phyloP scores from a whole-genome alignment of 1,140 invertebrate species.

The Cyrtorhinus lividipennis region DNA sequence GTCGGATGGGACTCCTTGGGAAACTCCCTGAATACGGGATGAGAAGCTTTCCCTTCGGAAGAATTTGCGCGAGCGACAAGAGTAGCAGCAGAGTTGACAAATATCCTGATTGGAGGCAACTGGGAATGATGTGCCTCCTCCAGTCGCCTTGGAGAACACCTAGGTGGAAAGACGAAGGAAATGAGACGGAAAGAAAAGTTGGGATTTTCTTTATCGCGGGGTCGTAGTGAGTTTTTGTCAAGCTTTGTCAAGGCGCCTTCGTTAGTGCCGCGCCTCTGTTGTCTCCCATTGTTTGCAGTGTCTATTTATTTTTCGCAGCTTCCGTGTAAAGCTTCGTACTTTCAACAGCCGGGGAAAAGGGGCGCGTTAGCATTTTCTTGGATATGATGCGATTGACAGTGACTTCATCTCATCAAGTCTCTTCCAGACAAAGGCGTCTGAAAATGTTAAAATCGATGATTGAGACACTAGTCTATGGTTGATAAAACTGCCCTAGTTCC shows the following conservation, averaged over 20 bases:
- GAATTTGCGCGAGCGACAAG: not conserved
- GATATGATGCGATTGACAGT: too few species aligned
- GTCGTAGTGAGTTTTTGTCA: not conserved
- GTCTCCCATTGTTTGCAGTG: not conserved
- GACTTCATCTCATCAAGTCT: too few species aligned
- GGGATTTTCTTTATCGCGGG: not conserved
- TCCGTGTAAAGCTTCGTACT: too few species aligned
- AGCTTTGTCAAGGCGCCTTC: not conserved
- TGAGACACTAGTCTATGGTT: too few species aligned
- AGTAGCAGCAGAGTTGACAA: not conserved
- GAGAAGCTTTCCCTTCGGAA: not conserved
- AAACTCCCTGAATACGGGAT: not conserved
- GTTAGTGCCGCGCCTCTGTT: not conserved
- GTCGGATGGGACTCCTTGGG: not conserved
- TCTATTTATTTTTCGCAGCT: constrained; percentile 1
- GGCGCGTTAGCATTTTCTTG: too few species aligned
- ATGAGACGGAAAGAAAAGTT: constrained; percentile 2
- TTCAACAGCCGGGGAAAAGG: too few species aligned
- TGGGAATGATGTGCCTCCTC: not conserved
- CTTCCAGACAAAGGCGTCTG: too few species aligned
- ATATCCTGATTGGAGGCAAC: constrained; percentile 6
- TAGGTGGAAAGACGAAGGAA: not conserved
- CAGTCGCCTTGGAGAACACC: not conserved
- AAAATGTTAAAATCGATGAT: too few species aligned
- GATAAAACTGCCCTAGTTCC: too few species aligned